A percentile compares a stretch with the other conserved stretches of the same genome.
These are phyloP conservation scores for Laspeyria flexula DNA, from an alignment of 2,888 invertebrate genomes.

Conservation along the genomic window DNA sequence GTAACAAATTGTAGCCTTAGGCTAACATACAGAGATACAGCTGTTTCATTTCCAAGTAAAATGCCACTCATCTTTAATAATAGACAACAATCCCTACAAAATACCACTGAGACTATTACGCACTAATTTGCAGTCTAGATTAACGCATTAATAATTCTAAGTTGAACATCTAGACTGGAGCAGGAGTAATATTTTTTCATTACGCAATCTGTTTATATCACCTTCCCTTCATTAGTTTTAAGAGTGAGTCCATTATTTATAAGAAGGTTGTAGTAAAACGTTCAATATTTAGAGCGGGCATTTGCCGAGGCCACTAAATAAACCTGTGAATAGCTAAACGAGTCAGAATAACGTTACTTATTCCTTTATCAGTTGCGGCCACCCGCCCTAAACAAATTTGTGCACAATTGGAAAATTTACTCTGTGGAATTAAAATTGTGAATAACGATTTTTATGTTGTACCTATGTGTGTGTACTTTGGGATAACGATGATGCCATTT, in stretches of 20 bases:
- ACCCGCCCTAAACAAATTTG: constrained; percentile 68
- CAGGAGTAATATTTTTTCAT: background rate
- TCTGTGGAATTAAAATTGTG: constrained; percentile 46
- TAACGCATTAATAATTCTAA: background rate
- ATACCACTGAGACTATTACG: too few relatives aligned
- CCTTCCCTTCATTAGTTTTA: constrained; percentile 1
- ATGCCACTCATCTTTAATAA: too few relatives aligned
- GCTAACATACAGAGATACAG: too few relatives aligned
- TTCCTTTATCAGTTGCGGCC: constrained; percentile 62
- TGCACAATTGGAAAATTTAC: constrained; percentile 59
- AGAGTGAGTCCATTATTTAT: background rate
- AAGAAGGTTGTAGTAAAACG: background rate
- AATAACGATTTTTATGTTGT: constrained; percentile 18
- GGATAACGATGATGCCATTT: background rate
- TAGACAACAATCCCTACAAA: too few relatives aligned
- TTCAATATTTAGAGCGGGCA: constrained; percentile 16
- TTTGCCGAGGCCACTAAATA: constrained; percentile 21
- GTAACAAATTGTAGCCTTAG: background rate
- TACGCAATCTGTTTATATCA: background rate
- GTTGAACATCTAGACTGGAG: background rate
- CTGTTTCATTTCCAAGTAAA: too few relatives aligned
- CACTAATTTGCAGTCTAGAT: background rate
- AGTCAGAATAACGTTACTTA: constrained; percentile 54
- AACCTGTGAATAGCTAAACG: constrained; percentile 44
- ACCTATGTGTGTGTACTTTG: background rate